phyloP scores from a whole-genome alignment of 2,113 vertebrate genomes.

The Hassar affinis region DNA sequence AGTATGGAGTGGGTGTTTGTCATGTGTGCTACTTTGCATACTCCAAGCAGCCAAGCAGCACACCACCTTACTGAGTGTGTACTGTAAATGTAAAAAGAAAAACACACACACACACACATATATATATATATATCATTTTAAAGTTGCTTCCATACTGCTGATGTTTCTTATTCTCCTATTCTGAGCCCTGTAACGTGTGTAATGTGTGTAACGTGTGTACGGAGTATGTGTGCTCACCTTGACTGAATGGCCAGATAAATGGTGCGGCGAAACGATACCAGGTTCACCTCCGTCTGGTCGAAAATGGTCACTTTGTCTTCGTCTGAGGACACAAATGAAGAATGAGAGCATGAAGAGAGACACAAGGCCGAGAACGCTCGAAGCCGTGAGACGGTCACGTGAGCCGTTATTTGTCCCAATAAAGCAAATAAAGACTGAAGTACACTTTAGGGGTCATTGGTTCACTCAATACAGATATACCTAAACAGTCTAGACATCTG shows the following conservation, averaged over 20 bases:
- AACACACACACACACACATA: no score
- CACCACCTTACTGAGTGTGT: background rate
- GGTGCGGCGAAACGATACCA: slow-evolving; percentile 94
- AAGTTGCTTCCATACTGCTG: no score
- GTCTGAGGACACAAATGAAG: slow-evolving; percentile 56
- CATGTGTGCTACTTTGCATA: background rate
- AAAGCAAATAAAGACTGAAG: background rate
- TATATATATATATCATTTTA: no score
- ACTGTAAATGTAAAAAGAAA: no score
- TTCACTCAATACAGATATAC: background rate
- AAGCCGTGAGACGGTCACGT: background rate
- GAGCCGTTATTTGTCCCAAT: slow-evolving; percentile 12
- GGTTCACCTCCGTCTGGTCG: slow-evolving; percentile 96
- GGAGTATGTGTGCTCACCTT: slow-evolving; percentile 75
- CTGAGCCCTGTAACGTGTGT: no score
- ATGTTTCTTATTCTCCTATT: no score
- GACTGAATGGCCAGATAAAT: slow-evolving; percentile 99
- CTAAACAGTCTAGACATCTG: background rate
- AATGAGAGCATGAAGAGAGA: background rate
- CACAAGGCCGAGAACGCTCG: slow-evolving; percentile 1
- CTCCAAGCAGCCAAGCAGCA: no score
- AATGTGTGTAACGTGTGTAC: background rate
- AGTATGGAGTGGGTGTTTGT: no score
- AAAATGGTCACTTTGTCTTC: slow-evolving; percentile 92
- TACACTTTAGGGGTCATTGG: background rate